Evolutionary conservation across 2,888 invertebrate genomes (phyloP), one percentile per base, ranked within the genome.

Genomic region (Pollenia labialis): DNA sequence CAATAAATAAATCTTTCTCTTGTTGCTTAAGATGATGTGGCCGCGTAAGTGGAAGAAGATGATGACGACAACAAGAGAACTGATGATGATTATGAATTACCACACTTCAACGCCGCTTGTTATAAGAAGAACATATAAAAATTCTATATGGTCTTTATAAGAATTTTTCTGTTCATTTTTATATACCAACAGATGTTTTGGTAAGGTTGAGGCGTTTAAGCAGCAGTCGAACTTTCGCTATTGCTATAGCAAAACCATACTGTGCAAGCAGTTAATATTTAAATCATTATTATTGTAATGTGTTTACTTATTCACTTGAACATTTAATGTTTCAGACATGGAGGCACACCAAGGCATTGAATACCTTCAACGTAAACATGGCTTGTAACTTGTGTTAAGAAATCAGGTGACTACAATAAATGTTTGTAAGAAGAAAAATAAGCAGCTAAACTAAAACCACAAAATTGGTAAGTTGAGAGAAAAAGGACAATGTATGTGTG

Each of bases 61-160:
- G 32, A 85, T 50, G 72, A 85, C 40, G 68, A 71, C 85, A 58
- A 52, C 44, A 58, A 58, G 44, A 14, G n/a, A 60, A 50, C 64
- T 75, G 76, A 54, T 40, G 69, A 74, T 69, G 79, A 86, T 84
- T 77, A 87, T 81, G 87, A 87, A 84, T 87, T 87, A 84, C 84
- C 87, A 87, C 87, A 84, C 87, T 84, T 87, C 72, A 76, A 54
- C 69, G 72, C 23, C n/a, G 72, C 75, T 87, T 71, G 77, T 87
- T 84, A 87, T 50, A 46, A 56, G 42, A 16, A 72, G 50, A 72
- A 58, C 50, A 11, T 54, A 54, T 54, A 82, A 54, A 23, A 79
- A 68, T 72, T 72, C 48, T 69, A 16, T 69, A 62, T 48, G 74
- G 40, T 68, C 74, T 56, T 74, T 42, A 72, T 11, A 66, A 40